Evolutionary conservation across 1,140 invertebrate species (phyloP).

Genomic region (Nasonia longicornis): DNA sequence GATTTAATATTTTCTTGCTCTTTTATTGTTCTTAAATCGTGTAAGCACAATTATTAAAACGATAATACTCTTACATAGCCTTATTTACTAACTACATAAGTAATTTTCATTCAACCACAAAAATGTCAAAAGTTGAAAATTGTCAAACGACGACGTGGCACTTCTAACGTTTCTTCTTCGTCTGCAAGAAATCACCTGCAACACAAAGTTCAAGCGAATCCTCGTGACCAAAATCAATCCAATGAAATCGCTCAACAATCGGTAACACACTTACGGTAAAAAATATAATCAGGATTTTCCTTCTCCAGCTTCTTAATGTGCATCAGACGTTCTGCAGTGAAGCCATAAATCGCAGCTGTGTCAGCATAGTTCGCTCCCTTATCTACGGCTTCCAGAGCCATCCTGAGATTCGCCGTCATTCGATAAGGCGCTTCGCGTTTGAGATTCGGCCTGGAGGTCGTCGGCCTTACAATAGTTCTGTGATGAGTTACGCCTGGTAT

Average conservation of each 20-base stretch:
- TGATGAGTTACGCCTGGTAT: neutral
- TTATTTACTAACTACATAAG: too few relatives aligned
- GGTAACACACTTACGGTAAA: neutral
- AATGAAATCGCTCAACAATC: neutral
- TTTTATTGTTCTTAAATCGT: too few relatives aligned
- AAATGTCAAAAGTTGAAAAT: too few relatives aligned
- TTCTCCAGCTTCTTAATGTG: neutral
- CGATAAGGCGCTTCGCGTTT: neutral
- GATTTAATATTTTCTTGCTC: neutral
- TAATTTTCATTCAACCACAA: too few relatives aligned
- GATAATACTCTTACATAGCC: too few relatives aligned
- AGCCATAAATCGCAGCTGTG: neutral
- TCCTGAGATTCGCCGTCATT: slow-evolving; percentile 27
- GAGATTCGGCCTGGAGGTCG: neutral
- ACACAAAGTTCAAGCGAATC: neutral
- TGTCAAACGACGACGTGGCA: too few relatives aligned
- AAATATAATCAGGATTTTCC: neutral
- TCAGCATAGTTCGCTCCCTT: neutral
- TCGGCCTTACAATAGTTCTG: neutral
- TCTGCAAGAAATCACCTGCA: slow-evolving; percentile 11
- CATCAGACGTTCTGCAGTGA: neutral
- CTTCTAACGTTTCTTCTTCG: neutral
- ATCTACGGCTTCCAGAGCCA: slow-evolving; percentile 5
- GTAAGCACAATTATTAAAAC: too few relatives aligned
- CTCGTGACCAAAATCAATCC: neutral